phyloP scores from a whole-genome alignment of 2,113 vertebrate genomes.

The Poeciliopsis prolifica region DNA sequence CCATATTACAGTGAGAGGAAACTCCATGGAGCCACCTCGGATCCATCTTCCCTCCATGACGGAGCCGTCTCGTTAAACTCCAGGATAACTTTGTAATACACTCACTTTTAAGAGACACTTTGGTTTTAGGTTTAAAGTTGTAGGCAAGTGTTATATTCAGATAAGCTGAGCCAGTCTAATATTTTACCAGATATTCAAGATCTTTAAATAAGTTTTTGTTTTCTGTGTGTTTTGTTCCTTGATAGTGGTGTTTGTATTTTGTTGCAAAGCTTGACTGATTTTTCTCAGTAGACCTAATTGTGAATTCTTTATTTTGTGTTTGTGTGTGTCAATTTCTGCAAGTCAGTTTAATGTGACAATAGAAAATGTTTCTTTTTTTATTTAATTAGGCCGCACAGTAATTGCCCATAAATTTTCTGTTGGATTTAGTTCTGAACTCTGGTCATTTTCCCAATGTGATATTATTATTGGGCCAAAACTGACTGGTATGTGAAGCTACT shows the following conservation, averaged over 20 bases:
- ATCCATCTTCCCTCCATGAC: constrained; percentile 53
- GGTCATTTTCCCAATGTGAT: not conserved
- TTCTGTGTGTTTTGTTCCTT: not conserved
- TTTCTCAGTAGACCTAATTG: not conserved
- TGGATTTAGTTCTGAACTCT: not conserved
- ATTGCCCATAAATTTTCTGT: not conserved
- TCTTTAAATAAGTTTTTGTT: not conserved
- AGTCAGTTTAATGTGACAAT: no score
- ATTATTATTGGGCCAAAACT: no score
- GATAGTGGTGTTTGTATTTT: not conserved
- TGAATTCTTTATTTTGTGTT: not conserved
- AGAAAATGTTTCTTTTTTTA: no score
- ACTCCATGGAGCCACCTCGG: constrained; percentile 78
- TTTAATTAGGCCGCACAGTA: no score
- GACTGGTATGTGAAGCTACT: no score
- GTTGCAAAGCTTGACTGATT: not conserved
- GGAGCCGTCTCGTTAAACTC: constrained; percentile 14
- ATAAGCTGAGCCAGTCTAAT: not conserved
- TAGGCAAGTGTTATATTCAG: not conserved
- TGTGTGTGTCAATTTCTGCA: not conserved
- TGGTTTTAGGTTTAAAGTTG: not conserved
- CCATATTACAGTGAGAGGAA: constrained; percentile 89
- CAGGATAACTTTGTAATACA: not conserved
- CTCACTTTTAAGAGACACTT: constrained; percentile 2
- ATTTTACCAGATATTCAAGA: not conserved